These are phyloP conservation scores for Columba guinea DNA, from an alignment of 2,797 vertebrate genomes.

Conservation along the genomic window DNA sequence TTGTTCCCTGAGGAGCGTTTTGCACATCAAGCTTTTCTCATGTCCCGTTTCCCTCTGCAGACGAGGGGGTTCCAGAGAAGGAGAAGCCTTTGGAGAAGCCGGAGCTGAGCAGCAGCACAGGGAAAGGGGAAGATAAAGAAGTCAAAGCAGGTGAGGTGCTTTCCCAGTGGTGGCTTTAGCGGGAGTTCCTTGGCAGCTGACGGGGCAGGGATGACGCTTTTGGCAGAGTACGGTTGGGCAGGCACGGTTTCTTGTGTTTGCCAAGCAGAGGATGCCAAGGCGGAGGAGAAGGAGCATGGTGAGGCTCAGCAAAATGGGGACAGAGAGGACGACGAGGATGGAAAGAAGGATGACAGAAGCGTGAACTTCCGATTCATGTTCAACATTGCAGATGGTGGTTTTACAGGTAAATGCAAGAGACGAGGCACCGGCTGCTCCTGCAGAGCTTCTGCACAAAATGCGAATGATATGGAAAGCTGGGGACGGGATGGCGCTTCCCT, in stretches of 20 bases:
- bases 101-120: constrained; percentile 72
- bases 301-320: constrained; percentile 90
- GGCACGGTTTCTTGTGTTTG: background rate
- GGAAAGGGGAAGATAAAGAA: constrained; percentile 83
- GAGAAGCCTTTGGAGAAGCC: constrained; percentile 83
- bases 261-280: constrained; percentile 74
- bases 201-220: background rate
- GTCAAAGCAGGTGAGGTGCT: constrained; percentile 82
- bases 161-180: background rate
- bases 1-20: background rate
- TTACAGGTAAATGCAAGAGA: constrained; percentile 83
- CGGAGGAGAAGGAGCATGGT: constrained; percentile 82
- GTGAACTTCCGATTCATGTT: constrained; percentile 95
- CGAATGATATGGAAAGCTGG: no score
- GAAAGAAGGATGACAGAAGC: constrained; percentile 88
- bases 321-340: constrained; percentile 88
- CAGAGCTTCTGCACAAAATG: background rate
- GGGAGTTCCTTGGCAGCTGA: background rate
- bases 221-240: background rate
- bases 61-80: constrained; percentile 77
- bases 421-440: fast-evolving
- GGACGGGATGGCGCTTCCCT: no score
- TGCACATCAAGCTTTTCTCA: background rate
- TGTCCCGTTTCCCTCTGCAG: constrained; percentile 57
- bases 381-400: constrained; percentile 97